A percentile compares a stretch with the other conserved stretches of the same genome.
These are phyloP conservation scores for Pseudoatta argentina DNA, from an alignment of 1,140 invertebrate species.

Conservation along the genomic window DNA sequence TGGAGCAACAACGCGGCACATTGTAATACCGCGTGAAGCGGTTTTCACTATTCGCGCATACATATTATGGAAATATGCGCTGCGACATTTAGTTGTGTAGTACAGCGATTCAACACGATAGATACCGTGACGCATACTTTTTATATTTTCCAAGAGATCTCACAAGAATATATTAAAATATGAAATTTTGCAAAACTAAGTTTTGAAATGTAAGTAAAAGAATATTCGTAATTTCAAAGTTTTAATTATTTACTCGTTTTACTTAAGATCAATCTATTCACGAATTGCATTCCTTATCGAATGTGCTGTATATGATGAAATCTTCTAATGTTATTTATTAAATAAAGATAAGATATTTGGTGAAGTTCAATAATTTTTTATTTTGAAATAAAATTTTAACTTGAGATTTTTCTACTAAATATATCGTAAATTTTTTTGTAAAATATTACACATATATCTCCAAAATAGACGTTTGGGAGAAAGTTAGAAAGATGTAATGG, in stretches of 20 bases:
- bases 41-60: constrained; percentile 19
- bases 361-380: background rate
- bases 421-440: background rate
- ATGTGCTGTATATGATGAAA: background rate
- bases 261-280: background rate
- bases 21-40: background rate
- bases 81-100: constrained; percentile 40
- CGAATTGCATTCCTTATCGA: background rate
- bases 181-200: background rate
- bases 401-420: background rate
- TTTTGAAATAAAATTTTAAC: background rate
- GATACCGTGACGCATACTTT: no score
- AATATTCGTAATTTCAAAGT: background rate
- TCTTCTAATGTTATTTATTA: background rate
- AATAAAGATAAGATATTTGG: background rate
- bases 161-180: background rate
- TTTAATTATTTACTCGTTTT: constrained; percentile 9
- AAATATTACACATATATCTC: background rate
- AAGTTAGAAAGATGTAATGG: constrained; percentile 39
- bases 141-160: constrained; percentile 10
- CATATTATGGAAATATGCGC: constrained; percentile 48
- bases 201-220: background rate
- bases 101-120: constrained; percentile 23
- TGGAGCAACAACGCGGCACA: constrained; percentile 19
- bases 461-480: constrained; percentile 32